Evolutionary conservation across 1,140 invertebrate genomes (phyloP).

Genomic region (Orchesella cincta): DNA sequence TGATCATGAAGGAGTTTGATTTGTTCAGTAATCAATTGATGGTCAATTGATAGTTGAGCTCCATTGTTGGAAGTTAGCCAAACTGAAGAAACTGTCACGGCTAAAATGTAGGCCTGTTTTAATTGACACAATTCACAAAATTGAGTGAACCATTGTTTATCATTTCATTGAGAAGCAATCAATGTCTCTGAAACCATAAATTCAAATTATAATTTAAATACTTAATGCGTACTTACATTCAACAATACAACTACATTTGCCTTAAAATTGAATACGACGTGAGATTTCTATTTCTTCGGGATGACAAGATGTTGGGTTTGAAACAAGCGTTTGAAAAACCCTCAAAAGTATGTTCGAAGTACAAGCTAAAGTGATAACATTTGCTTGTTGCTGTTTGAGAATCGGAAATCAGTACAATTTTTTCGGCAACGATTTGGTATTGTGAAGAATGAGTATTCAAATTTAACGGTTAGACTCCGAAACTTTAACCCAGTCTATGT

Average conservation of each 20-base stretch:
- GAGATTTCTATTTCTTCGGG: too few relatives aligned
- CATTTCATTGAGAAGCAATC: background rate
- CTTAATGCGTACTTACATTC: constrained; percentile 5
- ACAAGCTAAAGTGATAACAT: background rate
- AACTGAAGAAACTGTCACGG: background rate
- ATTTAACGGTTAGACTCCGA: constrained; percentile 5
- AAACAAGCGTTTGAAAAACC: background rate
- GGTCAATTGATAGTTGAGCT: background rate
- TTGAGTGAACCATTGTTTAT: background rate
- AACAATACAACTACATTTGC: background rate
- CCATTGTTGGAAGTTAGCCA: background rate
- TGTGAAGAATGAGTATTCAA: background rate
- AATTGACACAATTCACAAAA: background rate
- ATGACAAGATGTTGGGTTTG: background rate
- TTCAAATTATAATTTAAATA: background rate
- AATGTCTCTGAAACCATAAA: background rate
- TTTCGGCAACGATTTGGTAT: background rate
- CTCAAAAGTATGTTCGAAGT: background rate
- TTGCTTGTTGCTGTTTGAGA: background rate
- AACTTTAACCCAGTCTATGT: constrained; percentile 29
- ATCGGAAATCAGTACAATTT: background rate
- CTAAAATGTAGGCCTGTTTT: background rate
- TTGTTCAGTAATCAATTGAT: background rate
- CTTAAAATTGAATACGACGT: too few relatives aligned
- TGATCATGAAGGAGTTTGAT: background rate